phyloP scores from a whole-genome alignment of 2,888 invertebrate genomes.

The Lampropteryx suffumata region DNA sequence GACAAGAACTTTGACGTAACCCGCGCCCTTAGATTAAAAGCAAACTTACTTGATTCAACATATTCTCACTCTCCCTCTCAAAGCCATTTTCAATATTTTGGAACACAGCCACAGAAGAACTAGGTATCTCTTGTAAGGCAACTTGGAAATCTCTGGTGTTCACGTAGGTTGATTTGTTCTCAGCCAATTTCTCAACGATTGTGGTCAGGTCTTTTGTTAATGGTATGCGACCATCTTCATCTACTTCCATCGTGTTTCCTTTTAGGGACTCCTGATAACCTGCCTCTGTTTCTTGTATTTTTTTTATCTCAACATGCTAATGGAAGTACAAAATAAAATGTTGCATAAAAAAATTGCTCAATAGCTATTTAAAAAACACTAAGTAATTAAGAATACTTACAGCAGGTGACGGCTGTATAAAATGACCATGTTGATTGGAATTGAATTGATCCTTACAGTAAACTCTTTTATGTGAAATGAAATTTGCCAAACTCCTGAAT shows the following conservation, averaged over 20 bases:
- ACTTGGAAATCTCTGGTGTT: constrained; percentile 39
- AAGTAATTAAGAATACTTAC: too few relatives aligned
- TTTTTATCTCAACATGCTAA: constrained; percentile 65
- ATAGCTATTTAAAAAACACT: too few relatives aligned
- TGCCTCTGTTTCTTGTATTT: constrained; percentile 76
- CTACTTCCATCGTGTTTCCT: constrained; percentile 40
- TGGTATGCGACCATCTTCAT: constrained; percentile 64
- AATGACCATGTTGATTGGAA: constrained; percentile 68
- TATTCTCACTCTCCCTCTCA: constrained; percentile 66
- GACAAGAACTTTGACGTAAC: too few relatives aligned
- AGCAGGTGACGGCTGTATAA: constrained; percentile 64
- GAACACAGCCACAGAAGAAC: constrained; percentile 84
- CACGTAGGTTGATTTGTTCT: constrained; percentile 39
- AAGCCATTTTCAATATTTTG: constrained; percentile 78
- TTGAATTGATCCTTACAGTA: constrained; percentile 87
- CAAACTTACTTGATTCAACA: constrained; percentile 82
- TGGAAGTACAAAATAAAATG: background rate
- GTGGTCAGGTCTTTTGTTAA: constrained; percentile 80
- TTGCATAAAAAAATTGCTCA: background rate
- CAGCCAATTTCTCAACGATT: constrained; percentile 78
- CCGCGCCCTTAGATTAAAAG: background rate
- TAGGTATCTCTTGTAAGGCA: constrained; percentile 81
- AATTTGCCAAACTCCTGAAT: constrained; percentile 93
- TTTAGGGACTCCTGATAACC: constrained; percentile 68
- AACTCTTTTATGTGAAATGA: constrained; percentile 93